Evolutionary conservation across 2,797 vertebrate genomes (phyloP), one percentile per base, ranked within the genome.

Genomic region (Pelobates cultripes): DNA sequence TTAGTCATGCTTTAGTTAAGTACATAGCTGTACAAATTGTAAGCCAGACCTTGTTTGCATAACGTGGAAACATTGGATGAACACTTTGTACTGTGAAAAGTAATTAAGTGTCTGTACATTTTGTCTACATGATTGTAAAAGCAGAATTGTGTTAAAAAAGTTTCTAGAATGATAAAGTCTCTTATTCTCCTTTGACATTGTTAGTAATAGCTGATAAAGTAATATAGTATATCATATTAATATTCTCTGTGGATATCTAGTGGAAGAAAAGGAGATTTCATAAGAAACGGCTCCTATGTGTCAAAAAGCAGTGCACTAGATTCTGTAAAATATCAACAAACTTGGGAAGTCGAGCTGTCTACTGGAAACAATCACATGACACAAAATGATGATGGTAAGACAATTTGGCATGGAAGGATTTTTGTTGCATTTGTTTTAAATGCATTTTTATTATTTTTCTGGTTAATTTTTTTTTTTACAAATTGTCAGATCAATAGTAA

Each of bases 311-410:
- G 86, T 53, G 82, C 86, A 67, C 79, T 85, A 7, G 85, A 86
- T 60, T 85, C 85, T 84, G 87, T 87, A 86, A 87, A 81, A n/a
- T 41, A 8, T 7, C 87, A 85, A 28, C 78, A 74, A 81, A 86
- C 78, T 51, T 87, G 83, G 51, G 87, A 90, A 15, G 60, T 60
- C 0, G 85, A 88, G 82, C 66, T 78, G 10, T 43, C 51, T 17
- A 82, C 70, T 43, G 89, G 28, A 40, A 55, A 66, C 4, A 61
- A 53, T 68, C 60, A 80, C 8, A 15, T 67, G 44, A 17, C 28
- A 13, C 67, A 57, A 44, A 10, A 6, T 40, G 89, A 88, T n/a
- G 85, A 91, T 88, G 90, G 92, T 92, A 64, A 82, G 69, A 73
- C 4, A 43, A 77, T 60, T 2, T 13, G 4, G 3, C 4, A 60